A percentile compares a stretch with the other conserved stretches of the same genome.
These are phyloP conservation scores for Aptenodytes patagonicus DNA, from an alignment of 2,113 vertebrate genomes.

Conservation along the genomic window DNA sequence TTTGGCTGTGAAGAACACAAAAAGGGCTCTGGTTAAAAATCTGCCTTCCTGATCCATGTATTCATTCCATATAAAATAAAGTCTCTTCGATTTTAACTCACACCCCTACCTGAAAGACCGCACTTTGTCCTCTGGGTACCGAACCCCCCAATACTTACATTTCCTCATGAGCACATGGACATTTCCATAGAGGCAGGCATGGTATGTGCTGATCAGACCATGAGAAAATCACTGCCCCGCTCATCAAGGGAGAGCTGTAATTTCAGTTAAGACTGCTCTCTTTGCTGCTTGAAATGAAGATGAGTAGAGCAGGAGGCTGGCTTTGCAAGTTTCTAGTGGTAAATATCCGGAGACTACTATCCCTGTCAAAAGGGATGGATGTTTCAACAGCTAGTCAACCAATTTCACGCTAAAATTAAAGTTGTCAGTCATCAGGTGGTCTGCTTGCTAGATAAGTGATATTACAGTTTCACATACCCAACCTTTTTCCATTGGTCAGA, in stretches of 20 bases:
- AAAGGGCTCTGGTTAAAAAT: background rate
- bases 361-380: slow-evolving; percentile 58
- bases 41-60: background rate
- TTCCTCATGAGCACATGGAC: background rate
- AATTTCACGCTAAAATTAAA: slow-evolving; percentile 74
- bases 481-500: slow-evolving; percentile 21
- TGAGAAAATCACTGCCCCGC: background rate
- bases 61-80: background rate
- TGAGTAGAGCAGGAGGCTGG: background rate
- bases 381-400: slow-evolving; percentile 61
- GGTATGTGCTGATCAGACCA: fast-evolving
- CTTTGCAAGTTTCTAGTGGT: slow-evolving; percentile 18
- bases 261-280: background rate
- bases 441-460: slow-evolving; percentile 63
- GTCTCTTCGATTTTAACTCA: background rate
- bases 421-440: slow-evolving; percentile 70
- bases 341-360: slow-evolving; percentile 31
- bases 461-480: slow-evolving; percentile 29
- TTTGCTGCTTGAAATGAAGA: background rate
- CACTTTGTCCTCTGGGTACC: background rate
- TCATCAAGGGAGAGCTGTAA: background rate
- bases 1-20: background rate
- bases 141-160: background rate
- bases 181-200: background rate
- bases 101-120: background rate